Base-by-base conservation (phyloP, 2,797 vertebrate genomes). In the Crocidura indochinensis region DNA sequence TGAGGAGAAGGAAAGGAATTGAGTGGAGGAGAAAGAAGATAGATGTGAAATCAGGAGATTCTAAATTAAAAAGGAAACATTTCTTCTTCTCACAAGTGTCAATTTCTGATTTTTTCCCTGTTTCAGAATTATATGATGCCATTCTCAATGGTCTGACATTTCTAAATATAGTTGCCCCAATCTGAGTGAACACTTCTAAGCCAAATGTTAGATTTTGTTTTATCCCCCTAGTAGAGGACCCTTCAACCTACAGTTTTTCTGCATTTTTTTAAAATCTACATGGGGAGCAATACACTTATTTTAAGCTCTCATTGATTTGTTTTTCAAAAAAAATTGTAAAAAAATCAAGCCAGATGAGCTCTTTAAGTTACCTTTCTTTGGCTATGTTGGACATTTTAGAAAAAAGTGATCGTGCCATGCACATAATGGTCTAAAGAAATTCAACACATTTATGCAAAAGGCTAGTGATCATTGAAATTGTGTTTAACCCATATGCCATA, bases 331-430 rank as follows among this genome's bases (percentile, higher is more conserved):
- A 19, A 7, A 77, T 22, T 67, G 22, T 20, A 60, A 60, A 72
- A 72, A 93, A 74, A 89, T 60, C 62, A 44, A 60, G 60, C 85
- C 19, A 77, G 62, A 80, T 73, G 91, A 82, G 82, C 53, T 75
- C 31, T 73, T 91, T 20, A 89, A 51, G 62, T 68, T 14, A 8
- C 81, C 56, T 10, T 79, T 60, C 31, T 75, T 84, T 79, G 64
- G 87, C 47, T 72, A 2, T 46, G 64, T 11, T 19, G 79, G 87
- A 88, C 27, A 47, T 29, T 87, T 68, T 68, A 91, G 74, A 84
- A 92, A 87, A 67, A 14, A n/a, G 65, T 31, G 47, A 82, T 60
- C 6, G 4, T 11, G 22, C 31, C 29, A n/a, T 29, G 71, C 76
- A 79, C 67, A 38, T 38, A 26, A 26, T 83, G 31, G 77, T 87